Base-by-base conservation (phyloP, 1,140 invertebrate species). In the Aradophagus sp. region DNA sequence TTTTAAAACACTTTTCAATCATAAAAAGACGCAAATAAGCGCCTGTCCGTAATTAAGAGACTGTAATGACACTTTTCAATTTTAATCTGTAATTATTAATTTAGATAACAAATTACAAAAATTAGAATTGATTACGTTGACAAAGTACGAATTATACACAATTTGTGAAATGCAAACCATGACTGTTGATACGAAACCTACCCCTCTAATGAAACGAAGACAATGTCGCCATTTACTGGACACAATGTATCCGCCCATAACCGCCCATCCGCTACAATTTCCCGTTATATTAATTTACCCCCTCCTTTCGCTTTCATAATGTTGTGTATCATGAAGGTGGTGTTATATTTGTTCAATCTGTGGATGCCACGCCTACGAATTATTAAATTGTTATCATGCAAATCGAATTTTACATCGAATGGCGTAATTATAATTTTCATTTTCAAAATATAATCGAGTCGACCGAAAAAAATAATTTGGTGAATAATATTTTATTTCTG, bases 221-320 rank as follows among this genome's bases (percentile, higher is more conserved):
- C 29, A 50, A 62, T 65, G 68, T 45, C 65, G 68, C 69, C 74
- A 77, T 79, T 73, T 56, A 72, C 55, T 63, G 58, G 63, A 77
- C 52, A 77, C 70, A 76, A 75, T 75, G 73, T 75, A 69, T 52
- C 70, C 77, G 77, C 77, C 76, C 76, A 58, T 61, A 52, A 74
- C 71, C 76, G 77, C 76, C 76, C 73, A 62, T 70, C 56, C 20
- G 56, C 38, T 67, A 71, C 56, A 56, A 47, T 70, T 66, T 48
- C 47, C 44, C 26, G 38, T 52, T 58, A 41, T 58, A 72, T 75
- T 77, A 75, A 76, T 79, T 77, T 74, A 77, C 59, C 73, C 74
- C 71, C 76, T 73, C 52, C 76, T 36, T 47, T 38, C 56, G 58
- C 66, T 45, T 63, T 55, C 35, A 48, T 52, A 61, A 58, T 62